Evolutionary conservation across 1,140 invertebrate species (phyloP).

Genomic region (Pantala flavescens): DNA sequence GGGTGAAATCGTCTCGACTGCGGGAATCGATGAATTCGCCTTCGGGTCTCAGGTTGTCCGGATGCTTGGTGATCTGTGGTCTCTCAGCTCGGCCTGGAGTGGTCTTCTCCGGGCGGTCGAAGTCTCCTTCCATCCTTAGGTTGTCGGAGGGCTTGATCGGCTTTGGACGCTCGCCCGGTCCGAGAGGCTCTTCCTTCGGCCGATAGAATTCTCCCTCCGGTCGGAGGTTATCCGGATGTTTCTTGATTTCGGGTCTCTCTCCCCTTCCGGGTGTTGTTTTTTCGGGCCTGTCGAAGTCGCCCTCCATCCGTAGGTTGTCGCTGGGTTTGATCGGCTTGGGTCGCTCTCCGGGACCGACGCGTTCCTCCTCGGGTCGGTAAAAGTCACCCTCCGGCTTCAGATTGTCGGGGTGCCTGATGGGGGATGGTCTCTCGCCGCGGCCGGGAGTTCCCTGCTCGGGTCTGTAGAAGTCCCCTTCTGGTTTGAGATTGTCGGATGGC

Average conservation of each 20-base stretch:
- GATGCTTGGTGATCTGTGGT: slow-evolving; percentile 35
- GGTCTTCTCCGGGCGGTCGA: slow-evolving; percentile 35
- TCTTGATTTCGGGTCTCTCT: slow-evolving; percentile 38
- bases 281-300: slow-evolving; percentile 33
- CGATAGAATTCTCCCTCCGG: slow-evolving; percentile 45
- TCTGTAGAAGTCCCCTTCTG: slow-evolving; percentile 47
- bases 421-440: slow-evolving; percentile 25
- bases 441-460: slow-evolving; percentile 21
- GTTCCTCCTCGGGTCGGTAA: slow-evolving; percentile 23
- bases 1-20: slow-evolving; percentile 27
- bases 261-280: slow-evolving; percentile 22
- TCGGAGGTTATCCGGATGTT: slow-evolving; percentile 46
- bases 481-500: slow-evolving; percentile 42
- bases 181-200: slow-evolving; percentile 27
- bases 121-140: slow-evolving; percentile 58
- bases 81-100: slow-evolving; percentile 19
- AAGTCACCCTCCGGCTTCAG: slow-evolving; percentile 23
- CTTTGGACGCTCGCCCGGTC: slow-evolving; percentile 47
- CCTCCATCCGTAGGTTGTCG: slow-evolving; percentile 20
- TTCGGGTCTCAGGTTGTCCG: slow-evolving; percentile 45
- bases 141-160: slow-evolving; percentile 52
- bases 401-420: slow-evolving; percentile 15
- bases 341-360: slow-evolving; percentile 32
- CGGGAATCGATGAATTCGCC: slow-evolving; percentile 39
- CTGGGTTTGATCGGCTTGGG: slow-evolving; percentile 19